These are phyloP conservation scores for Lophius piscatorius DNA, from an alignment of 2,113 vertebrate species.

Conservation along the genomic window DNA sequence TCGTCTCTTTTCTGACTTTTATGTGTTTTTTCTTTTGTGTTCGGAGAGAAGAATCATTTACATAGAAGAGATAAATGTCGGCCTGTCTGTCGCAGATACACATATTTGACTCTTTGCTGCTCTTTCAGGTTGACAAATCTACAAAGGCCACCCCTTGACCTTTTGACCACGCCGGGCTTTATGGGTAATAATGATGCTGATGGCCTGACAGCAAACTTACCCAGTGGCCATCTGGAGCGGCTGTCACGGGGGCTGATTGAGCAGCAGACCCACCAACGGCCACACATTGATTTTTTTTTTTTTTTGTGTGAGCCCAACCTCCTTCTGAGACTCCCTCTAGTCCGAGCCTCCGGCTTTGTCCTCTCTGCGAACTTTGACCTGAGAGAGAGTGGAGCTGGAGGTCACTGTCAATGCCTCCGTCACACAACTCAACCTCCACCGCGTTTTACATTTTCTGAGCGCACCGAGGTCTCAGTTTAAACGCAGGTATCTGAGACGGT, in stretches of 20 bases:
- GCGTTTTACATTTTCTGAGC: not conserved
- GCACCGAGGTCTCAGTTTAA: no score
- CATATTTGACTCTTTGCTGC: slow-evolving; percentile 52
- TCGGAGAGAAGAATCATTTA: slow-evolving; percentile 28
- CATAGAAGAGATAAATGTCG: slow-evolving; percentile 56
- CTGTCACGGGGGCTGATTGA: slow-evolving; percentile 79
- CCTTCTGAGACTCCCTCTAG: slow-evolving; percentile 19
- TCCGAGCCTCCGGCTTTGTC: slow-evolving; percentile 39
- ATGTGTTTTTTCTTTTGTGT: slow-evolving; percentile 28
- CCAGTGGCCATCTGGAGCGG: slow-evolving; percentile 80
- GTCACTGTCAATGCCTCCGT: slow-evolving; percentile 64
- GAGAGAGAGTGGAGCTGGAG: slow-evolving; percentile 47
- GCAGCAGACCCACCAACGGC: slow-evolving; percentile 72
- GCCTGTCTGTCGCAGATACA: slow-evolving; percentile 45
- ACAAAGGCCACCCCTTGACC: slow-evolving; percentile 66
- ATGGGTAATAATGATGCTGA: slow-evolving; percentile 81
- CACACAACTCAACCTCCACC: not conserved
- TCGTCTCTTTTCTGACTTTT: slow-evolving; percentile 27
- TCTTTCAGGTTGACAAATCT: slow-evolving; percentile 68
- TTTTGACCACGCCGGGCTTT: slow-evolving; percentile 70
- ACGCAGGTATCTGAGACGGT: not conserved
- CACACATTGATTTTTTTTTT: slow-evolving; percentile 69
- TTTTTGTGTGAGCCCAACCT: slow-evolving; percentile 1
- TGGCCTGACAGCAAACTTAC: slow-evolving; percentile 72
- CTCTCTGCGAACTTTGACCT: slow-evolving; percentile 71